These are phyloP conservation scores for Mormyrus hasselquistii DNA, from an alignment of 2,797 vertebrate species.

Conservation along the genomic window DNA sequence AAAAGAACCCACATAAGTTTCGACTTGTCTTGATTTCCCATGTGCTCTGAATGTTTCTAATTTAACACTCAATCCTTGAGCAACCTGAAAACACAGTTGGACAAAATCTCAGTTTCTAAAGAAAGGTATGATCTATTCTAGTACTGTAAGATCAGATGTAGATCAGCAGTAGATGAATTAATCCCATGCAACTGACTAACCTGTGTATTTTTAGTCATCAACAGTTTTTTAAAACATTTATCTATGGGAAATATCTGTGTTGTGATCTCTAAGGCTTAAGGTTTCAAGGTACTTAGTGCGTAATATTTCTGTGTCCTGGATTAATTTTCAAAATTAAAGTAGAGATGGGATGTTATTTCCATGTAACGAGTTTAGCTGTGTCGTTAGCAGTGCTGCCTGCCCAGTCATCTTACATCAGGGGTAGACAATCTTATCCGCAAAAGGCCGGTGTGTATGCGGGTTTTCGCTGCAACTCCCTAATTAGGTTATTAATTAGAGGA, in stretches of 20 bases:
- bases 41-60: slow-evolving; percentile 12
- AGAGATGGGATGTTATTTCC: background rate
- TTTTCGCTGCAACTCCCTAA: too few relatives aligned
- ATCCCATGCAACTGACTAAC: background rate
- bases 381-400: background rate
- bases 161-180: background rate
- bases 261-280: background rate
- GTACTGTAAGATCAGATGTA: background rate
- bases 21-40: slow-evolving; percentile 15
- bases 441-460: too few relatives aligned
- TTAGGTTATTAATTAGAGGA: too few relatives aligned
- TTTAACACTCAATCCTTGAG: background rate
- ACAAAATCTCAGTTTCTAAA: background rate
- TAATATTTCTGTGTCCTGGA: background rate
- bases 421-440: too few relatives aligned
- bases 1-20: background rate
- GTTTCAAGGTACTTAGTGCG: background rate
- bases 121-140: background rate
- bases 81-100: background rate
- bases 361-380: background rate
- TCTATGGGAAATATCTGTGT: background rate
- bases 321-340: background rate
- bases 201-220: background rate
- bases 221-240: background rate
- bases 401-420: background rate